Percentiles rank a stretch among this genome's conserved stretches.
These are phyloP conservation scores for Heliconius melpomene DNA, from an alignment of 1,140 invertebrate genomes.

Conservation along the genomic window DNA sequence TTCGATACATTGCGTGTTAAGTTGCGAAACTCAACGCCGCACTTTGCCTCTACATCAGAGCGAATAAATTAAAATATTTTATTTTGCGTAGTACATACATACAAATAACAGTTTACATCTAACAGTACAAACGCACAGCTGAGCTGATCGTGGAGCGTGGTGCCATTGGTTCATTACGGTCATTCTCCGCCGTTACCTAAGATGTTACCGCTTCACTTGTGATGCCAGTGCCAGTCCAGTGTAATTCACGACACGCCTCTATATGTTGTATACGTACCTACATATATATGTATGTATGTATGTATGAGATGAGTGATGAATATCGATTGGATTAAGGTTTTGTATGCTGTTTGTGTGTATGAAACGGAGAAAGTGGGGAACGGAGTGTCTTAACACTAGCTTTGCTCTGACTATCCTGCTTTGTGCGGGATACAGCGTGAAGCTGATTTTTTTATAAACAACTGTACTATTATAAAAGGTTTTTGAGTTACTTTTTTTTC, in stretches of 20 bases:
- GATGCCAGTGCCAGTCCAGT: not conserved
- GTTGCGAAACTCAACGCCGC: too few relatives aligned
- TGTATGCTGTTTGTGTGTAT: not conserved
- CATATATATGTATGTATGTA: not conserved
- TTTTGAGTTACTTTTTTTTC: too few relatives aligned
- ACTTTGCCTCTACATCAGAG: too few relatives aligned
- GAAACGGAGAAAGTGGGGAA: not conserved
- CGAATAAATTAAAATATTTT: too few relatives aligned
- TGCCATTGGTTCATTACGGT: conserved; percentile 17
- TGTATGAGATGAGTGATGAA: not conserved
- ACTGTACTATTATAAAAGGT: too few relatives aligned
- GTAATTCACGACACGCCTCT: not conserved
- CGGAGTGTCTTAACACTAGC: too few relatives aligned
- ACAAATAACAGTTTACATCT: not conserved
- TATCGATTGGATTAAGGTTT: not conserved
- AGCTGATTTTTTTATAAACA: too few relatives aligned
- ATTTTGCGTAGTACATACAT: not conserved
- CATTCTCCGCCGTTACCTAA: conserved; percentile 13
- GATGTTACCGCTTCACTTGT: conserved; percentile 14
- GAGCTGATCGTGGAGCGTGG: not conserved
- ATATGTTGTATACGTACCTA: not conserved
- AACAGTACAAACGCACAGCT: conserved; percentile 8
- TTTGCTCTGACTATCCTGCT: too few relatives aligned
- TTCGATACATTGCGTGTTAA: too few relatives aligned
- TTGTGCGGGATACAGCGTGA: too few relatives aligned